Percentiles rank a stretch among this genome's conserved stretches.
These are phyloP conservation scores for Gulo gulo DNA, from an alignment of 2,113 vertebrate genomes.

Conservation along the genomic window DNA sequence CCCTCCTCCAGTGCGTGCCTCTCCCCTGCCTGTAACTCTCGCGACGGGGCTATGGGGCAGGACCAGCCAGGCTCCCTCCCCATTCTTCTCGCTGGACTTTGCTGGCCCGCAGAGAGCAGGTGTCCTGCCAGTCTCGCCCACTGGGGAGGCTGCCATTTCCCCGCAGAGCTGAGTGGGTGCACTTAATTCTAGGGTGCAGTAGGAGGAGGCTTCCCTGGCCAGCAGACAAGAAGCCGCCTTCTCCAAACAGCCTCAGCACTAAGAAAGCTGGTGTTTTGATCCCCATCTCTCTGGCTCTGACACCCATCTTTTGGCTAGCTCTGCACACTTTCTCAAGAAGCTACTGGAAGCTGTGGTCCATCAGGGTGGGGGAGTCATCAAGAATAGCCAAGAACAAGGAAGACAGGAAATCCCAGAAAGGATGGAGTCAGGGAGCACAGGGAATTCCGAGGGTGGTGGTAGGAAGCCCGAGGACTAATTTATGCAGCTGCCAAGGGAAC, in stretches of 20 bases:
- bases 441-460: not conserved
- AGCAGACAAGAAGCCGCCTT: not conserved
- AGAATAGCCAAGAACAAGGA: not conserved
- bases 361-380: not conserved
- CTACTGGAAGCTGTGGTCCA: not conserved
- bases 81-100: not conserved
- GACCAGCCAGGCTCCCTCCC: not conserved
- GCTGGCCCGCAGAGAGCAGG: not conserved
- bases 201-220: not conserved
- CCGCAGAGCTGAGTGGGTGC: not conserved
- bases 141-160: not conserved
- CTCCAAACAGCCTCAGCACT: not conserved
- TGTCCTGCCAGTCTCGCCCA: fast-evolving
- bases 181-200: constrained; percentile 19
- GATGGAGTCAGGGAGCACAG: not conserved
- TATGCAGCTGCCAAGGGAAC: not conserved
- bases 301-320: not conserved
- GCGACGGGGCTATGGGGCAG: not conserved
- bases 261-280: not conserved
- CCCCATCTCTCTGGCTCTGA: not conserved
- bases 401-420: not conserved
- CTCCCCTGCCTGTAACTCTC: not conserved
- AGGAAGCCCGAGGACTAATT: not conserved
- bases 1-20: fast-evolving
- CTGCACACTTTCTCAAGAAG: not conserved